phyloP scores from a whole-genome alignment of 2,888 invertebrate species.

The Megaustenia siamemsis region DNA sequence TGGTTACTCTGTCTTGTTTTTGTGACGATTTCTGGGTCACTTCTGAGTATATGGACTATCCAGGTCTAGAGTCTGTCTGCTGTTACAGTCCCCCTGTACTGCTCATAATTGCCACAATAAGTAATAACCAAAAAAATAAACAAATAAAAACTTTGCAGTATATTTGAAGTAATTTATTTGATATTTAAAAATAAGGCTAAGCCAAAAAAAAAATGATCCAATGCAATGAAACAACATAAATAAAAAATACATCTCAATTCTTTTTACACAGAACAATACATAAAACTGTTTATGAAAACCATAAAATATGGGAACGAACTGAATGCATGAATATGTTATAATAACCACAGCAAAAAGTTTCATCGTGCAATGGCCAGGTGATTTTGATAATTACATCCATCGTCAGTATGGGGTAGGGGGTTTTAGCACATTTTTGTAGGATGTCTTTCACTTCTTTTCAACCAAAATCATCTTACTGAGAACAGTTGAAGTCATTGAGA shows the following conservation, averaged over 20 bases:
- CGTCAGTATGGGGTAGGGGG: neutral
- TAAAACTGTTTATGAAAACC: neutral
- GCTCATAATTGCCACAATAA: too few species aligned
- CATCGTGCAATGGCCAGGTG: neutral
- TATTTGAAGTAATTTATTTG: too few species aligned
- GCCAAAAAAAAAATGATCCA: neutral
- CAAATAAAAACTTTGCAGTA: too few species aligned
- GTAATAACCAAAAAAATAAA: too few species aligned
- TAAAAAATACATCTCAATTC: conserved; percentile 19
- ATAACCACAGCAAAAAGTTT: conserved; percentile 13
- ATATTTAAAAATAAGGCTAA: neutral
- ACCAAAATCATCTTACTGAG: too few species aligned
- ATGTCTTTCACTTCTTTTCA: neutral
- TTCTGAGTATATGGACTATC: too few species aligned
- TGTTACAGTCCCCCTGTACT: too few species aligned
- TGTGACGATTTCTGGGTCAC: too few species aligned
- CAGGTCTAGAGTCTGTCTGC: too few species aligned
- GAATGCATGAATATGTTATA: conserved; percentile 8
- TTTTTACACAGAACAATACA: neutral
- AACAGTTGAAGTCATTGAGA: too few species aligned
- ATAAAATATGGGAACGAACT: conserved; percentile 22
- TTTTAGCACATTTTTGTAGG: neutral
- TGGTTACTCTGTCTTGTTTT: too few species aligned
- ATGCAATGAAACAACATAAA: neutral
- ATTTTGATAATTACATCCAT: too few species aligned